These are phyloP conservation scores for Gymnocheta viridis DNA, from an alignment of 2,888 invertebrate genomes.

Conservation along the genomic window DNA sequence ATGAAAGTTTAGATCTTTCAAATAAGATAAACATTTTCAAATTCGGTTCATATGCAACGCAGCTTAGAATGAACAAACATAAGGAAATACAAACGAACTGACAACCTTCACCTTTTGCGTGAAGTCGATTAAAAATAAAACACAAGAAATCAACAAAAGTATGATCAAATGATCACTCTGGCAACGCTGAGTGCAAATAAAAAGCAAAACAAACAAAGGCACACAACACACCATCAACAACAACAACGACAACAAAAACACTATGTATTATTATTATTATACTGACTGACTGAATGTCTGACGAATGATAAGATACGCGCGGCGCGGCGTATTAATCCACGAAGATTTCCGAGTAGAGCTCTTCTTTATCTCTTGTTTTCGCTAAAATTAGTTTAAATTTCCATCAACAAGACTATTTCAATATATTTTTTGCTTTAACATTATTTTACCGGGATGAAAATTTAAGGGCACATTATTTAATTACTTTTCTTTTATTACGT, in stretches of 20 bases:
- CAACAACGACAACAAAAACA: constrained; percentile 19
- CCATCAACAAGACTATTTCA: constrained; percentile 1
- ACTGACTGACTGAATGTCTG: constrained; percentile 37
- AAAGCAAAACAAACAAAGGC: constrained; percentile 6
- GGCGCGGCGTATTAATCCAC: constrained; percentile 52
- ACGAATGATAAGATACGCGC: constrained; percentile 66
- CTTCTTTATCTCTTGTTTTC: constrained; percentile 59
- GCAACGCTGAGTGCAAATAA: constrained; percentile 7
- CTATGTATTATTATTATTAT: constrained; percentile 42
- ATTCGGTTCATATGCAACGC: no score
- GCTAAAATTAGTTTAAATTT: constrained; percentile 39
- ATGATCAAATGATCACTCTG: neutral
- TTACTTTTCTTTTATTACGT: neutral
- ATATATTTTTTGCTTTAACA: constrained; percentile 15
- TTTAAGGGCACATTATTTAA: constrained; percentile 19
- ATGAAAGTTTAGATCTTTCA: no score
- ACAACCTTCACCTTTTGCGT: no score
- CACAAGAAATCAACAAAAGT: neutral
- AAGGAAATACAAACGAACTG: no score
- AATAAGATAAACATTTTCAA: no score
- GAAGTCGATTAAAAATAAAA: no score
- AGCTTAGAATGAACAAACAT: no score
- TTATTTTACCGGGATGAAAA: constrained; percentile 35
- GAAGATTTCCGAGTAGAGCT: constrained; percentile 56
- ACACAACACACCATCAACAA: constrained; percentile 23